Evolutionary conservation across 2,888 invertebrate species (phyloP), one percentile per base, ranked within the genome.

Genomic region (Anticlea derivata): DNA sequence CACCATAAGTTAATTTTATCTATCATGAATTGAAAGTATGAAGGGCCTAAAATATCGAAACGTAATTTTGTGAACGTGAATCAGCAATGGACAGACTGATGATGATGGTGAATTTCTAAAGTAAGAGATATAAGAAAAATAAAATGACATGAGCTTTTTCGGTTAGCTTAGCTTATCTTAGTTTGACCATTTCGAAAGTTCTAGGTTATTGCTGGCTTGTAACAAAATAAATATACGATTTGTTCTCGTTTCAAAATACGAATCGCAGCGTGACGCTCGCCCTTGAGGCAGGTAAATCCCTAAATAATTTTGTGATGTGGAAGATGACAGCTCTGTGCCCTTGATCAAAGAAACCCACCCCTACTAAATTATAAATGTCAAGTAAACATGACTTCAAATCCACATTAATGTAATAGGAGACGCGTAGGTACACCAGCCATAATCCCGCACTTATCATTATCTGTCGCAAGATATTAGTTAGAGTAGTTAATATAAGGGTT

Each of bases 401-500:
- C 53, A 53, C 46, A 60, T 57, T 48, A 48, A 48, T 49, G 55
- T 60, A 52, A 52, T 46, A 30, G 33, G 40, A 58, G 49, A 52
- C 38, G 39, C 51, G 30, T 53, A 51, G n/a, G 45, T 54, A 39
- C 43, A 57, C 57, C 53, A 52, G 30, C 30, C 53, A 35, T 60
- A 56, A 58, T 63, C 53, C 51, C 29, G 23, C 45, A 46, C 54
- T 58, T 59, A 63, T 61, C 57, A 63, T 60, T 59, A 59, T 31
- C 44, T 33, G 45, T 55, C 43, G 50, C 52, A 53, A 58, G 58
- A 59, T 58, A 69, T 63, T 66, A 67, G 69, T 63, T 60, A 54
- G 61, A 63, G 60, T 58, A 65, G 49, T 65, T 65, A n/a, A 65
- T 68, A 60, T 61, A 60, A 57, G 61, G 59, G 60, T 63, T 62